A percentile compares a stretch with the other conserved stretches of the same genome.
Evolutionary conservation across 1,140 invertebrate species (phyloP).

Genomic region (Schlechtendalia chinensis): DNA sequence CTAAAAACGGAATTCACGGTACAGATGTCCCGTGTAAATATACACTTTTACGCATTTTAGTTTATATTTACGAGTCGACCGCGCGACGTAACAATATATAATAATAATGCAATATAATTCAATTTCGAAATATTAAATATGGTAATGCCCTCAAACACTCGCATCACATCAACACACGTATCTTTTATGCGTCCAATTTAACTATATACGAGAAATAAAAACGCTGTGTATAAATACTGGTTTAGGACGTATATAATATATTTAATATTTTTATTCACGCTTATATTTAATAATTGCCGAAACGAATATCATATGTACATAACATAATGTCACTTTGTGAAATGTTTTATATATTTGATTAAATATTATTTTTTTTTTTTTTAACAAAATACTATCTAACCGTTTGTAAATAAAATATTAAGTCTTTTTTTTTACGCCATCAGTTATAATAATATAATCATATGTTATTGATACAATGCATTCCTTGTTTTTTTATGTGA

Average conservation of each 20-base stretch:
- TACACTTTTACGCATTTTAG: conserved; percentile 4
- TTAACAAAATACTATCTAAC: too few relatives aligned
- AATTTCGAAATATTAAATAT: neutral
- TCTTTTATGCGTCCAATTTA: neutral
- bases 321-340: neutral
- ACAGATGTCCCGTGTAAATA: neutral
- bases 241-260: neutral
- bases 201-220: neutral
- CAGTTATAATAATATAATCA: neutral
- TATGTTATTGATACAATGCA: neutral
- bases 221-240: neutral
- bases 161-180: neutral
- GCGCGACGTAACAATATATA: neutral
- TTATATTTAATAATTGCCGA: too few relatives aligned
- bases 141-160: neutral
- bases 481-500: conserved; percentile 11
- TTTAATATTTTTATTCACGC: too few relatives aligned
- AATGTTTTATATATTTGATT: neutral
- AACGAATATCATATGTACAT: neutral
- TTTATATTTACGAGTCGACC: neutral
- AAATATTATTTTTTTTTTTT: too few relatives aligned
- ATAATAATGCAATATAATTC: neutral
- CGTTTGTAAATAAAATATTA: too few relatives aligned
- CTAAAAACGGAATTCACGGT: neutral
- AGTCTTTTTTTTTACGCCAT: neutral